These are phyloP conservation scores for Alca torda DNA, from an alignment of 2,797 vertebrate species.

Conservation along the genomic window DNA sequence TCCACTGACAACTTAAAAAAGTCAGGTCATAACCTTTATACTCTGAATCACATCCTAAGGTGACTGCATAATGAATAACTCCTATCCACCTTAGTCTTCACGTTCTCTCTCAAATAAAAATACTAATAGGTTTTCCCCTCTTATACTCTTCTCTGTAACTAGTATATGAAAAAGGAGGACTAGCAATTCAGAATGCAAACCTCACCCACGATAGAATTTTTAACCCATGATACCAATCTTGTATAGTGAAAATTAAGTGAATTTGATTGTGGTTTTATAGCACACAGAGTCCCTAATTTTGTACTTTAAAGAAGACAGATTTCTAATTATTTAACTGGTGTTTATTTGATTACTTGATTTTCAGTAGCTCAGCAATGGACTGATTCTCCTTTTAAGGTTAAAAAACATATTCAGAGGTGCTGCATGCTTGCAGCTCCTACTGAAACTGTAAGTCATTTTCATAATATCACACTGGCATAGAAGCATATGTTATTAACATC, in stretches of 20 bases:
- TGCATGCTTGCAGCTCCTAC: not conserved
- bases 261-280: not conserved
- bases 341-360: not conserved
- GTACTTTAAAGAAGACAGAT: not conserved
- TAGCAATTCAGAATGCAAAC: not conserved
- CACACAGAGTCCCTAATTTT: not conserved
- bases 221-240: not conserved
- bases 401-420: not conserved
- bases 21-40: not conserved
- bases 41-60: not conserved
- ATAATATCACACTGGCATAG: not conserved
- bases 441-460: conserved; percentile 17
- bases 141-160: not conserved
- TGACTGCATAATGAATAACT: not conserved
- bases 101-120: not conserved
- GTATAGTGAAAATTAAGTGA: not conserved
- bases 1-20: not conserved
- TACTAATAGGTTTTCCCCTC: not conserved
- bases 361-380: not conserved
- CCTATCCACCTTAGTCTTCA: not conserved
- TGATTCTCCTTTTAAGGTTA: not conserved
- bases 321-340: not conserved
- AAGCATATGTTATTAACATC: conserved; percentile 31
- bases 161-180: not conserved
- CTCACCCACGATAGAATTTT: not conserved